phyloP scores from a whole-genome alignment of 2,888 invertebrate species.

The Brachyopa scutellaris region DNA sequence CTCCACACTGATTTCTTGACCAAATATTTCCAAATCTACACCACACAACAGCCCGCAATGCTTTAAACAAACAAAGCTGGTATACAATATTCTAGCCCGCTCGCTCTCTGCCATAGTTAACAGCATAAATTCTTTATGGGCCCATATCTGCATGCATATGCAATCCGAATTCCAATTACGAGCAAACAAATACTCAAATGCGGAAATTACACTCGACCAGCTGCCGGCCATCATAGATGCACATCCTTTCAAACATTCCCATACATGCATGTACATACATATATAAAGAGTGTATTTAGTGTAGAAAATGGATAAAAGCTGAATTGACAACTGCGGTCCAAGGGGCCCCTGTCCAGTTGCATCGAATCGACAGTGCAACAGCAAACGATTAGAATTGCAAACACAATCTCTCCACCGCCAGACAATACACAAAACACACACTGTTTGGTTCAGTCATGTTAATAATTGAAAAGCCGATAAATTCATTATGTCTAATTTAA shows the following conservation, averaged over 20 bases:
- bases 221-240: conserved; percentile 51
- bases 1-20: conserved; percentile 38
- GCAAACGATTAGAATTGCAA: conserved; percentile 57
- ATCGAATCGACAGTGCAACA: background rate
- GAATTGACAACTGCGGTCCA: conserved; percentile 64
- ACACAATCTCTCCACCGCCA: conserved; percentile 18
- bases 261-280: no score
- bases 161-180: conserved; percentile 69
- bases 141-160: conserved; percentile 52
- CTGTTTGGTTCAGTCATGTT: conserved; percentile 58
- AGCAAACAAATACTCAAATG: conserved; percentile 68
- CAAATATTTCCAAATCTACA: conserved; percentile 47
- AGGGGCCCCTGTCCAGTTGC: background rate
- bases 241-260: conserved; percentile 5
- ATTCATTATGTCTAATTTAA: conserved; percentile 73
- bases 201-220: conserved; percentile 66
- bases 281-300: no score
- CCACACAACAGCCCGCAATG: no score
- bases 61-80: conserved; percentile 47
- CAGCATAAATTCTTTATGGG: conserved; percentile 67
- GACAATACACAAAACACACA: background rate
- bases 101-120: conserved; percentile 50
- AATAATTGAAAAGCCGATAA: conserved; percentile 73
- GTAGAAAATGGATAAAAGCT: conserved; percentile 48
- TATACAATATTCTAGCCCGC: no score